Evolutionary conservation across 92 coral and sea anemone species (phyloP).

Genomic region (Bergia sp.): DNA sequence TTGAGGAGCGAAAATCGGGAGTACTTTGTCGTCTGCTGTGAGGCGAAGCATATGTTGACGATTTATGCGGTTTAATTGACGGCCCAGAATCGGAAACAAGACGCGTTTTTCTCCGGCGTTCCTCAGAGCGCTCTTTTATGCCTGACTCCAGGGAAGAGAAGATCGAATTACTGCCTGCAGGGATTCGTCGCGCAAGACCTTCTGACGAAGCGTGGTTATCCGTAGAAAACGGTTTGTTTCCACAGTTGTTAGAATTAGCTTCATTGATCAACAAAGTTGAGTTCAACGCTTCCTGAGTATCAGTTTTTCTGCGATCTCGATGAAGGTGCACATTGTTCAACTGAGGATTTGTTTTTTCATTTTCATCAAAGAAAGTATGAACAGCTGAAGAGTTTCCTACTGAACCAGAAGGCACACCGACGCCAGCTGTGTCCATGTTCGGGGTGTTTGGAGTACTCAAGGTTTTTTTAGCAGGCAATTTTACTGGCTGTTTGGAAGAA

Average conservation of each 20-base stretch:
- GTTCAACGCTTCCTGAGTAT: not conserved
- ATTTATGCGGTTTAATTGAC: not conserved
- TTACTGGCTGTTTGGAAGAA: not conserved
- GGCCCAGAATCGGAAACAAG: conserved; percentile 11
- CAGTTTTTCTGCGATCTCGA: not conserved
- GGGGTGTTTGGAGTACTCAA: conserved; percentile 18
- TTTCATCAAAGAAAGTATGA: not conserved
- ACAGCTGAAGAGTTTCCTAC: not conserved
- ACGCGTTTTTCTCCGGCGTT: not conserved
- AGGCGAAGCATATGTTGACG: not conserved
- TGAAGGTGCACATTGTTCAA: not conserved
- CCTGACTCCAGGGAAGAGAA: not conserved
- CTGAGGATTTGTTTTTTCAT: not conserved
- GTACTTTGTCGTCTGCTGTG: not conserved
- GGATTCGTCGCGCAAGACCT: not conserved
- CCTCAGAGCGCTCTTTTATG: not conserved
- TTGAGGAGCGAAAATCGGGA: not conserved
- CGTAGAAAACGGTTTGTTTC: not conserved
- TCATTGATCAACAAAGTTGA: not conserved
- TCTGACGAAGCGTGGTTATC: not conserved
- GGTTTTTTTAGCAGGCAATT: not conserved
- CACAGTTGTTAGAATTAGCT: not conserved
- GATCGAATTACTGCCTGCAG: not conserved
- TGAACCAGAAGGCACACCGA: not conserved
- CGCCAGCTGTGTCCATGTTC: not conserved